A percentile compares a stretch with the other conserved stretches of the same genome.
Evolutionary conservation across 2,113 vertebrate species (phyloP).

Genomic region (Zosterops borbonicus): DNA sequence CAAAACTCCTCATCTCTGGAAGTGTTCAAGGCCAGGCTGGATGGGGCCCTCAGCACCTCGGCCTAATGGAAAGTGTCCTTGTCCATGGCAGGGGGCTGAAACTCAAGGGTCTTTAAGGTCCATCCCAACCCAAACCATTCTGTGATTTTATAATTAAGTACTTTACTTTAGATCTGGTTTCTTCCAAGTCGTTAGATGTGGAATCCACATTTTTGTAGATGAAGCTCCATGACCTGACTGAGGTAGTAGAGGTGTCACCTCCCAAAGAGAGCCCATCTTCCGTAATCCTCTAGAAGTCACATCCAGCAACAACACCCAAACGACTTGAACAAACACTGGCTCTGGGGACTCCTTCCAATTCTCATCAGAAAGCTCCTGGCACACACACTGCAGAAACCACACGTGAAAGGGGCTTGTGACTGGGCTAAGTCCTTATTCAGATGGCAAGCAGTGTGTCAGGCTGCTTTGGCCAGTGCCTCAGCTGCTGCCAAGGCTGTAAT

Average conservation of each 20-base stretch:
- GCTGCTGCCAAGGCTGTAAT: neutral
- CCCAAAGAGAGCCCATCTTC: neutral
- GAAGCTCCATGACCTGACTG: neutral
- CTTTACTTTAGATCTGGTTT: neutral
- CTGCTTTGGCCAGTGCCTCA: neutral
- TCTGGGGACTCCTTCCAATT: neutral
- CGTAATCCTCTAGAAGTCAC: neutral
- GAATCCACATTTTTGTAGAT: neutral
- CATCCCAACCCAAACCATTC: neutral
- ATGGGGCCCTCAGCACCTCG: neutral
- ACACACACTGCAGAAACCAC: neutral
- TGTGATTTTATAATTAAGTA: neutral
- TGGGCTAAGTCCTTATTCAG: conserved; percentile 23
- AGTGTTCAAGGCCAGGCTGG: neutral
- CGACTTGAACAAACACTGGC: neutral
- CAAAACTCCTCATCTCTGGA: neutral
- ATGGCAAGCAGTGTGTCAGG: neutral
- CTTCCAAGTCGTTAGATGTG: fast-evolving
- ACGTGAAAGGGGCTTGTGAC: conserved; percentile 45
- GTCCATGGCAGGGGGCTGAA: neutral
- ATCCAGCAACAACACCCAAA: neutral
- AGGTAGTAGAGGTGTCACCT: neutral
- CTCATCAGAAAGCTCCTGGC: conserved; percentile 31
- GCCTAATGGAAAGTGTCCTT: neutral
- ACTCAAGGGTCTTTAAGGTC: neutral